phyloP scores from a whole-genome alignment of 2,888 invertebrate species.

The Caradrina kadenii region DNA sequence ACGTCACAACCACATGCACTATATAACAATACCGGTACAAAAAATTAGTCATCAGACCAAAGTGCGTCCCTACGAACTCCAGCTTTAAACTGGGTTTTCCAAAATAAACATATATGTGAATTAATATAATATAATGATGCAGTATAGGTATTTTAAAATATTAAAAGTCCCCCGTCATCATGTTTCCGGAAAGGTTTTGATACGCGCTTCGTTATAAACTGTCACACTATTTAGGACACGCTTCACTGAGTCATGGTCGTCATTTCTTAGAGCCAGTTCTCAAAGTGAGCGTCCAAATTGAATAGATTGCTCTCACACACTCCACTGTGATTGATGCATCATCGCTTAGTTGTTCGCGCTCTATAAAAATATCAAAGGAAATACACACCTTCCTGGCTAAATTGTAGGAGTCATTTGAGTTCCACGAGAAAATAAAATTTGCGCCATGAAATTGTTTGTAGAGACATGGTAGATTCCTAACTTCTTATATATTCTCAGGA shows the following conservation, averaged over 20 bases:
- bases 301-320: constrained; percentile 51
- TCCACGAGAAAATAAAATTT: neutral
- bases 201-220: constrained; percentile 45
- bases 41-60: constrained; percentile 40
- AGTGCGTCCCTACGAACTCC: neutral
- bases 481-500: neutral
- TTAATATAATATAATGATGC: constrained; percentile 7
- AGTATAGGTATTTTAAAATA: constrained; percentile 14
- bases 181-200: constrained; percentile 39
- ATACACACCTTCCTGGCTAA: constrained; percentile 28
- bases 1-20: too few relatives aligned
- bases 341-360: constrained; percentile 30
- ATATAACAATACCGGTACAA: constrained; percentile 7
- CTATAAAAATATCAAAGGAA: constrained; percentile 18
- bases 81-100: constrained; percentile 32
- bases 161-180: constrained; percentile 33
- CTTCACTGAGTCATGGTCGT: constrained; percentile 53
- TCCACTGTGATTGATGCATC: constrained; percentile 50
- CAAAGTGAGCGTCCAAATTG: constrained; percentile 50
- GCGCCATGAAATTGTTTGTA: neutral
- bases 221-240: constrained; percentile 52
- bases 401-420: constrained; percentile 20
- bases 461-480: too few relatives aligned
- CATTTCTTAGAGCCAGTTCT: constrained; percentile 32
- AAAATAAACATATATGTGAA: constrained; percentile 10